Percentiles rank a stretch among this genome's conserved stretches.
phyloP scores from a whole-genome alignment of 1,140 invertebrate species.

The Parapsyche elsis region DNA sequence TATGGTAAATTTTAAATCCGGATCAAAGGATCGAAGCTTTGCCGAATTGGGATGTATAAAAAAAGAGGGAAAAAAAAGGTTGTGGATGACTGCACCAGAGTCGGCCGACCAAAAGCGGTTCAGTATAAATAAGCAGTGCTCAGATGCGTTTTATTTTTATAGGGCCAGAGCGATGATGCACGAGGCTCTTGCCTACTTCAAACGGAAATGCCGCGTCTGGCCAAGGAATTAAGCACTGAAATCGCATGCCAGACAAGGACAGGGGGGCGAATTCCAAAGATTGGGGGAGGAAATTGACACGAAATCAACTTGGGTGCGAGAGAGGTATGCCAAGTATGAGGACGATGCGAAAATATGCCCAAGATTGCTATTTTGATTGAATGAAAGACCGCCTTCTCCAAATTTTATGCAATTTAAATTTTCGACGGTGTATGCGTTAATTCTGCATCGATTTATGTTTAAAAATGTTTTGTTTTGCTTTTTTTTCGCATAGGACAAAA shows the following conservation, averaged over 20 bases:
- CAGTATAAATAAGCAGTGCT: slow-evolving; percentile 10
- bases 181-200: slow-evolving; percentile 7
- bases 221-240: background rate
- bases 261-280: background rate
- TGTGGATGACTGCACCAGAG: background rate
- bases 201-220: background rate
- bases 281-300: background rate
- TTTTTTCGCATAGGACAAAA: too few relatives aligned
- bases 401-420: too few relatives aligned
- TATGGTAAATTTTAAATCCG: too few relatives aligned
- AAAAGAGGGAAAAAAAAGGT: background rate
- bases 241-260: background rate
- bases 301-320: background rate
- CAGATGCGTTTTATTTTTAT: slow-evolving; percentile 17
- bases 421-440: too few relatives aligned
- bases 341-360: background rate
- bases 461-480: too few relatives aligned
- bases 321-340: background rate
- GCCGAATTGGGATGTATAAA: background rate
- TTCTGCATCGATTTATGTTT: too few relatives aligned
- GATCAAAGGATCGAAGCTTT: background rate
- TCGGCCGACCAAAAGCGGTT: background rate
- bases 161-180: slow-evolving; percentile 19
- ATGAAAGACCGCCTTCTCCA: too few relatives aligned
- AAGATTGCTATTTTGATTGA: background rate